These are phyloP conservation scores for Mobula hypostoma DNA, from an alignment of 2,113 vertebrate genomes.

Conservation along the genomic window DNA sequence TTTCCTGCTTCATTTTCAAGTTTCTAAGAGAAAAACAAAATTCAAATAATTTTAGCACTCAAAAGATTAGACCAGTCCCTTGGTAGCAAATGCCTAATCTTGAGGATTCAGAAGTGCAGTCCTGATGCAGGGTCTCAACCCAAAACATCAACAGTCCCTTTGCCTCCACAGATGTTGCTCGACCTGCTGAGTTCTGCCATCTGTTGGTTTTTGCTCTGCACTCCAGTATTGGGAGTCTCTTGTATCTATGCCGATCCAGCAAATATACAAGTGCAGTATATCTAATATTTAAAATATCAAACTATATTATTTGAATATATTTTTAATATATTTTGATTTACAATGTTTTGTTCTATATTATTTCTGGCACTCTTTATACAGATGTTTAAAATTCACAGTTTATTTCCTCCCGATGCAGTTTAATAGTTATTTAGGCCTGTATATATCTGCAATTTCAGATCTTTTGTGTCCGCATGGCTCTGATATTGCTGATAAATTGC, in stretches of 20 bases:
- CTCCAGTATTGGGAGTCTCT: no score
- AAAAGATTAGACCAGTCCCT: background rate
- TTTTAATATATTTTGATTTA: background rate
- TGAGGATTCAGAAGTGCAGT: background rate
- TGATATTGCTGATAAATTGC: no score
- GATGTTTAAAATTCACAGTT: background rate
- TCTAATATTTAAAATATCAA: background rate
- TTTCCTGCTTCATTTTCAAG: conserved; percentile 52
- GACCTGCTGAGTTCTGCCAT: no score
- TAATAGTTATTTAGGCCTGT: no score
- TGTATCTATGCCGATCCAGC: background rate
- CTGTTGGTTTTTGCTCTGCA: no score
- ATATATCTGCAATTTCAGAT: no score
- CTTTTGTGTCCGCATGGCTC: background rate
- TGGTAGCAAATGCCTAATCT: background rate
- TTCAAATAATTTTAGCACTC: background rate
- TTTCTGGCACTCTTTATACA: background rate
- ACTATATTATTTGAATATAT: background rate
- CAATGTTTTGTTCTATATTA: background rate
- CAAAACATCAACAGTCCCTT: no score
- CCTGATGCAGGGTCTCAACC: no score
- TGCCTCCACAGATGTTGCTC: no score
- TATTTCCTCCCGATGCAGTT: no score
- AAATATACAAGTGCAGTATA: background rate
- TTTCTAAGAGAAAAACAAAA: conserved; percentile 53